Base-by-base conservation (phyloP, 2,113 vertebrate genomes). In the Aythya baeri region DNA sequence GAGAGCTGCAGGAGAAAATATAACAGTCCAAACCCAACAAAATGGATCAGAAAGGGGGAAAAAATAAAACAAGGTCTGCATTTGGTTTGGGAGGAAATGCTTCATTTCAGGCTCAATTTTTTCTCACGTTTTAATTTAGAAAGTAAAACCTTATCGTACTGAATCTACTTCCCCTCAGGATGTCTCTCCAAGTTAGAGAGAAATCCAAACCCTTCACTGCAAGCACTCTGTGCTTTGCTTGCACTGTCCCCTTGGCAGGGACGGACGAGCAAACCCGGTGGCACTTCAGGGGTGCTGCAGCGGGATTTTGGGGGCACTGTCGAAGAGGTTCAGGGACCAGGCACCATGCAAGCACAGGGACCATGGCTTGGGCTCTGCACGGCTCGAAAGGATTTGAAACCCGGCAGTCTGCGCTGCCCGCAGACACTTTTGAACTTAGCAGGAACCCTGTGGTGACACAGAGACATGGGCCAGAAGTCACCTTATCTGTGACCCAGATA, bases 341-440 rank as follows among this genome's bases (percentile, higher is more conserved):
- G 72, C 1, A 13, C 20, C 1, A 0, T 3, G 4, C 1, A 1
- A 55, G 89, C n/a, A 18, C 1, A 2, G 49, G n/a, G 72, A 2
- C 2, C 5, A 58, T 0, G 6, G 7, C 31, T 34, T 31, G 0
- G 6, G 25, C 23, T 59, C 59, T 2, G 55, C 3, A 0, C 21
- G 2, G 3, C 58, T 6, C 0, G 4, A 71, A 46, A 54, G 55
- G 68, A 43, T 61, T 26, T 1, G 34, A 65, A 88, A 58, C 17
- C 31, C 0, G 1, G 61, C 0, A 14, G 44, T 67, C 43, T 46
- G 34, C 5, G 14, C 43, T n/a, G 43, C 43, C n/a, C 20, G 1
- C 84, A 31, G 78, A 7, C 2, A 12, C 86, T 79, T 87, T 20
- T 88, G 92, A 95, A 41, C 92, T 74, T 11, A 2, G 3, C 63